phyloP scores from a whole-genome alignment of 2,888 invertebrate species.

The Sialis fuliginosa region DNA sequence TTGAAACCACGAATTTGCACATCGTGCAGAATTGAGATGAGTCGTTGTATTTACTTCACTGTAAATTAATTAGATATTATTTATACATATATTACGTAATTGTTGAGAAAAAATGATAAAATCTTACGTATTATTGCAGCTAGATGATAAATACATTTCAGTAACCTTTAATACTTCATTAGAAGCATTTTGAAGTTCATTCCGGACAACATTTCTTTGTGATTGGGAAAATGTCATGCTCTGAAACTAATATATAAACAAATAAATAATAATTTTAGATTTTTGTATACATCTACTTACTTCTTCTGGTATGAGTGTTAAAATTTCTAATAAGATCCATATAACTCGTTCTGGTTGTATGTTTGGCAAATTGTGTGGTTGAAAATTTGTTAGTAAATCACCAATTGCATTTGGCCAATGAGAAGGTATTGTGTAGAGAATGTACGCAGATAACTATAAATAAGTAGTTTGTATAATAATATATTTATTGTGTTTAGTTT shows the following conservation, averaged over 20 bases:
- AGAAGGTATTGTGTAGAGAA: slow-evolving; percentile 45
- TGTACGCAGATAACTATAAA: slow-evolving; percentile 64
- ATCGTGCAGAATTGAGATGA: slow-evolving; percentile 34
- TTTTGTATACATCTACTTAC: slow-evolving; percentile 29
- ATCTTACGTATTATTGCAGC: slow-evolving; percentile 14
- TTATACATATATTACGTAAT: background rate
- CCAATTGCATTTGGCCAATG: slow-evolving; percentile 50
- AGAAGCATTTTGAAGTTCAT: slow-evolving; percentile 25
- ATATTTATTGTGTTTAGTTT: background rate
- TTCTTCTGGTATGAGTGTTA: slow-evolving; percentile 78
- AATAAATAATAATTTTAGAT: slow-evolving; percentile 2
- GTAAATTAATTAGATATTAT: slow-evolving; percentile 13
- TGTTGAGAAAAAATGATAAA: too few relatives aligned
- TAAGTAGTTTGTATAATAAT: background rate
- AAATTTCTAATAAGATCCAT: slow-evolving; percentile 61
- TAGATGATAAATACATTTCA: slow-evolving; percentile 23
- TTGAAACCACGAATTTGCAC: slow-evolving; percentile 44
- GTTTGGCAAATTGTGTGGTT: slow-evolving; percentile 34
- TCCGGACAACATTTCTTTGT: slow-evolving; percentile 23
- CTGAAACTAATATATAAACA: slow-evolving; percentile 22
- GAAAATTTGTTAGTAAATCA: slow-evolving; percentile 41
- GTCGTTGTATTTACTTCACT: slow-evolving; percentile 29
- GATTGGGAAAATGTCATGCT: slow-evolving; percentile 24
- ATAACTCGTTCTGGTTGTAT: slow-evolving; percentile 38
- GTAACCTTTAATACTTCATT: slow-evolving; percentile 25